Conservation (phyloP, 2,113 vertebrate genomes). For the Malurus alboscapulatus region DNA sequence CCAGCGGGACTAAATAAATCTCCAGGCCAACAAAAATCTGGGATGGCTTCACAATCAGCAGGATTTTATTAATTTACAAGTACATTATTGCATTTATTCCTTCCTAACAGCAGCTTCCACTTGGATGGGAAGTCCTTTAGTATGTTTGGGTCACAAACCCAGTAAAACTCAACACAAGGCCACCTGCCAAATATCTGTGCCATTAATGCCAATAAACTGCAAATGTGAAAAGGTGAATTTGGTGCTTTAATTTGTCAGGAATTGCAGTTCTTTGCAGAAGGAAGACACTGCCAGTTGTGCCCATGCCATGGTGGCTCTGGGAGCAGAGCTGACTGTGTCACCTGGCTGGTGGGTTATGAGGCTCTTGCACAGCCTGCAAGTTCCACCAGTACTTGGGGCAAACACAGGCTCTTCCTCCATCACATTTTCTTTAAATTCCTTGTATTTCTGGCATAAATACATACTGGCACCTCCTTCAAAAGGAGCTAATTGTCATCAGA, state of each 20-base stretch:
- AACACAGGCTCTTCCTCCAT: background rate
- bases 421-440: background rate
- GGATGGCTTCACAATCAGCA: conserved; percentile 16
- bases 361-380: background rate
- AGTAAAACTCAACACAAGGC: background rate
- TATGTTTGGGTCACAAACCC: background rate
- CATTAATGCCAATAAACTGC: background rate
- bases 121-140: background rate
- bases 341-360: background rate
- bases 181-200: background rate
- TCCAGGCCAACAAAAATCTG: background rate
- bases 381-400: background rate
- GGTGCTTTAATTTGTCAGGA: background rate
- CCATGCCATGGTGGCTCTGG: too few species aligned
- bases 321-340: background rate
- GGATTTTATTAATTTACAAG: conserved; percentile 44
- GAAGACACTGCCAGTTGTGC: background rate
- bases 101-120: background rate
- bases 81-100: background rate
- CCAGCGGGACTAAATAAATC: conserved; percentile 48
- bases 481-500: background rate
- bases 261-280: background rate
- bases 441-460: background rate
- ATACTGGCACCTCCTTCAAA: background rate
- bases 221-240: background rate